Evolutionary conservation across 2,888 invertebrate species (phyloP).

Genomic region (Melanostoma scalare): DNA sequence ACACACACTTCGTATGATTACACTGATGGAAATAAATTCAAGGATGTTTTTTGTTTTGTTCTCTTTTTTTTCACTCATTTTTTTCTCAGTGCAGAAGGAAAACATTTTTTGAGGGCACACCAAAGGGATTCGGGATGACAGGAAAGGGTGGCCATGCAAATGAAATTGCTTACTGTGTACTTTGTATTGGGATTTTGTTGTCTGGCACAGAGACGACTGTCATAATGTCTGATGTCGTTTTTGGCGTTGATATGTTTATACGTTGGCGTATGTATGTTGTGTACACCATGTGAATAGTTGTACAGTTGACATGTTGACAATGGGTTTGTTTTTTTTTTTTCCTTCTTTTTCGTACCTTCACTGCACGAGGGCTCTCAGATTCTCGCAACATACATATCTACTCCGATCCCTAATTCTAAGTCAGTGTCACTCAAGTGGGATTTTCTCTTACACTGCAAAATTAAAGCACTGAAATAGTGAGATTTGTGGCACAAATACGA

Average conservation of each 20-base stretch:
- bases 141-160: slow-evolving; percentile 70
- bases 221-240: slow-evolving; percentile 72
- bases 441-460: slow-evolving; percentile 62
- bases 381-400: not conserved
- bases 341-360: slow-evolving; percentile 10
- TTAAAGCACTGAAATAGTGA: slow-evolving; percentile 63
- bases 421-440: slow-evolving; percentile 62
- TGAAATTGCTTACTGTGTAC: slow-evolving; percentile 73
- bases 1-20: slow-evolving; percentile 32
- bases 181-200: slow-evolving; percentile 73
- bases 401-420: slow-evolving; percentile 17
- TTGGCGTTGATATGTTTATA: slow-evolving; percentile 23
- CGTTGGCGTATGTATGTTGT: slow-evolving; percentile 43
- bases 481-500: slow-evolving; percentile 52
- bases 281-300: slow-evolving; percentile 60
- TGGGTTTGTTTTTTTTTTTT: slow-evolving; percentile 34
- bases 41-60: not conserved
- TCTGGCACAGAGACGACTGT: slow-evolving; percentile 72
- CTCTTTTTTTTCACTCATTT: slow-evolving; percentile 14
- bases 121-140: slow-evolving; percentile 36
- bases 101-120: slow-evolving; percentile 39
- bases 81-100: slow-evolving; percentile 45
- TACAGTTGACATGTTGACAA: slow-evolving; percentile 70
- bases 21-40: slow-evolving; percentile 40
- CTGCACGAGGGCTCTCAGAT: slow-evolving; percentile 31